Evolutionary conservation across 2,797 vertebrate genomes (phyloP), one percentile per base, ranked within the genome.

Genomic region (Gallinago solitaria): DNA sequence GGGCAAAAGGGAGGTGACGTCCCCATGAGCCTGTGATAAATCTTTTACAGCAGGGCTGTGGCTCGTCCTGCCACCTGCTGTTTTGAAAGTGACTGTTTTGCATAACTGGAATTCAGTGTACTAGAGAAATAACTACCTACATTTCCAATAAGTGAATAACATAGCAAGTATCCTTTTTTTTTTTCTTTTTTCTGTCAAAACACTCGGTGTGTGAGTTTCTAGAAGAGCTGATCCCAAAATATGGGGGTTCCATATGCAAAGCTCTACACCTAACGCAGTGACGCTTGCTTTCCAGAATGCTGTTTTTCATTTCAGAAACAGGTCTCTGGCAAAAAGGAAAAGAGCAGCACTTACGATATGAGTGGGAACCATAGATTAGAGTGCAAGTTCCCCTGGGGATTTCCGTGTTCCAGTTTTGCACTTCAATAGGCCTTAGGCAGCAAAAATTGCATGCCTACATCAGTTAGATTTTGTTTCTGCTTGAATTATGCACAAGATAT

Each of bases 231-330:
- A 64, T 57, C 71, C 60, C 56, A 74, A 64, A 85, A 35, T 1
- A 3, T 0, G 23, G 23, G 18, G 16, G 89, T 96, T 89, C 78
- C 37, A 2, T 14, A 61, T 59, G 73, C 71, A 93, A 85, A 92
- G 16, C 48, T 92, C 63, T 87, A 50, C 28, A 64, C 48, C 43
- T 56, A 25, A 69, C 35, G n/a, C 3, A 41, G 20, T 16, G 39
- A 56, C 3, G 1, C 45, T 77, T 70, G 30, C n/a, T 59, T 71
- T 80, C 27, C 74, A 81, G n/a, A 90, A 65, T 4, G 41, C 4
- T 64, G 78, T 6, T 92, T 96, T 74, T 93, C 43, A 30, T 94
- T 87, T 93, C 90, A 77, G 63, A 82, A 89, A 32, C 67, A 56
- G 30, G 7, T 27, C 39, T 76, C 30, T 76, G 68, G 11, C 4